These are phyloP conservation scores for Thunnus albacares DNA, from an alignment of 2,797 vertebrate species.

Conservation along the genomic window DNA sequence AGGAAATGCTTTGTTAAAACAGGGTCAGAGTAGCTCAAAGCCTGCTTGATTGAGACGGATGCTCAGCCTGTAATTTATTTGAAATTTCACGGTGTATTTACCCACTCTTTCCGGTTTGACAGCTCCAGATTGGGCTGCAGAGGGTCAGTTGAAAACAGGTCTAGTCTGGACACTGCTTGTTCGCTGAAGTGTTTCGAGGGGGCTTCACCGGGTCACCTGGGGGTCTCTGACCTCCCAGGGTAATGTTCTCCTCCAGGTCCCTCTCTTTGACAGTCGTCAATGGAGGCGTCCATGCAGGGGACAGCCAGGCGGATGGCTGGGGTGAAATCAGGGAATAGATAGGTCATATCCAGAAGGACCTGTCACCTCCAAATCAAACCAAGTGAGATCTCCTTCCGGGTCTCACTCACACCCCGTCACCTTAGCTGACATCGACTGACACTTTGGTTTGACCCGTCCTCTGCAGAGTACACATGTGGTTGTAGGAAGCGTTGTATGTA, in stretches of 20 bases:
- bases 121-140: conserved; percentile 62
- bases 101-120: conserved; percentile 53
- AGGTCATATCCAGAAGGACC: conserved; percentile 83
- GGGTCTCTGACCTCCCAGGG: conserved; percentile 81
- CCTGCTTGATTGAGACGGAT: conserved; percentile 43
- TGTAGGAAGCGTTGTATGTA: conserved; percentile 16
- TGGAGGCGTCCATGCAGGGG: conserved; percentile 86
- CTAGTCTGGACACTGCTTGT: conserved; percentile 61
- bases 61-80: conserved; percentile 31
- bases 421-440: conserved; percentile 71
- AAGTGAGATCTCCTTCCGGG: conserved; percentile 75
- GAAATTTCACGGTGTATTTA: conserved; percentile 61
- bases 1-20: conserved; percentile 7
- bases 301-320: conserved; percentile 75
- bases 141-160: conserved; percentile 45
- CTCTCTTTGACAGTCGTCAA: conserved; percentile 81
- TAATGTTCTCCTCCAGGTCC: conserved; percentile 78
- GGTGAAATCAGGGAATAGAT: conserved; percentile 76
- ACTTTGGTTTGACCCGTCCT: conserved; percentile 70
- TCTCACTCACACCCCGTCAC: conserved; percentile 71
- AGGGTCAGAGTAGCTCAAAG: not conserved
- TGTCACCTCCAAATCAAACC: conserved; percentile 78
- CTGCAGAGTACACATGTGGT: conserved; percentile 68
- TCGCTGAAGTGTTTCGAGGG: conserved; percentile 70
- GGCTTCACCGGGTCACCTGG: conserved; percentile 74